phyloP scores from a whole-genome alignment of 2,113 vertebrate species.

The Rhineura floridana region DNA sequence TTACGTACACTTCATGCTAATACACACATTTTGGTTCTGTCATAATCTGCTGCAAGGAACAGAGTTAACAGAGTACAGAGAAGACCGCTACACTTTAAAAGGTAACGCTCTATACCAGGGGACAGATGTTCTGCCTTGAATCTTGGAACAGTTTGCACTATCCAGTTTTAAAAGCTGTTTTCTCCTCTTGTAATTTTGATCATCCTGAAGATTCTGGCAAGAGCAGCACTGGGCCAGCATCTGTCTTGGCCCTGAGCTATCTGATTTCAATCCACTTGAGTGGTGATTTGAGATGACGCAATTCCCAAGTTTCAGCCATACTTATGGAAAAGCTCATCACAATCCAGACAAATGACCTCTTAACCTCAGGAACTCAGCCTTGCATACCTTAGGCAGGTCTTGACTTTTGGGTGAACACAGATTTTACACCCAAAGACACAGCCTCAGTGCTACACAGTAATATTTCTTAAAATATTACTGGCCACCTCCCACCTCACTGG shows the following conservation, averaged over 20 bases:
- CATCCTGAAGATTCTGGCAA: not conserved
- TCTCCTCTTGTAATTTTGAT: not conserved
- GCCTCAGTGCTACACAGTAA: not conserved
- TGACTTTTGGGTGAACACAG: not conserved
- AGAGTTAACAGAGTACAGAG: not conserved
- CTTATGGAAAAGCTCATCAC: rapidly evolving
- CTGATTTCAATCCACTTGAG: not conserved
- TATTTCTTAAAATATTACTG: not conserved
- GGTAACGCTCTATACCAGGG: not conserved
- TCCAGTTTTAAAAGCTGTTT: not conserved
- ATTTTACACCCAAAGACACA: not conserved
- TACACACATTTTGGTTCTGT: not conserved
- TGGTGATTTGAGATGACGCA: not conserved
- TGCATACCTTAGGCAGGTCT: not conserved
- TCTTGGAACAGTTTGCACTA: not conserved
- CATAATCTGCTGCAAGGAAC: not conserved
- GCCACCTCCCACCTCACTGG: not conserved
- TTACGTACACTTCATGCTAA: not conserved
- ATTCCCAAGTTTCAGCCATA: not conserved
- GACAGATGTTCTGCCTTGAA: not conserved
- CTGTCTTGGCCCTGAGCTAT: not conserved
- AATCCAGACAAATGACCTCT: not conserved
- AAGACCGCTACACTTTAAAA: not conserved
- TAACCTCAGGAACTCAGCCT: not conserved
- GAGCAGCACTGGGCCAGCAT: not conserved